Evolutionary conservation across 2,797 vertebrate species (phyloP).

Genomic region (Sebastes umbrosus): DNA sequence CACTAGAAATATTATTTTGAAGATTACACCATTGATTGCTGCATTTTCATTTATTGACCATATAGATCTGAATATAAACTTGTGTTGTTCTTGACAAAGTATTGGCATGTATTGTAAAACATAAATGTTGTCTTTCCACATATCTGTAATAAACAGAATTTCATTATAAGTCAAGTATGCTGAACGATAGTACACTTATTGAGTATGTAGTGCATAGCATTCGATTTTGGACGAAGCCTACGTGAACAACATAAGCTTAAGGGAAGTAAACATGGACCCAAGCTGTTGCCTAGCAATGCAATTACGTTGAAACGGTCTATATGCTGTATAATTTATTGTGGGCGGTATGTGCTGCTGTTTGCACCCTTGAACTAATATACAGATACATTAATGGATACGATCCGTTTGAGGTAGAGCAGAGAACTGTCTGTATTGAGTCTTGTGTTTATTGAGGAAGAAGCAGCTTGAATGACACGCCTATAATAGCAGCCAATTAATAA

Average conservation of each 20-base stretch:
- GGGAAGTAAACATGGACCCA: too few species aligned
- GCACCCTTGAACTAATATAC: neutral
- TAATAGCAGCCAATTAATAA: neutral
- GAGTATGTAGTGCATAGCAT: too few species aligned
- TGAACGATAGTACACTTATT: too few species aligned
- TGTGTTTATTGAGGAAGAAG: neutral
- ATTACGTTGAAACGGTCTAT: neutral
- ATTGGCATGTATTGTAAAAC: neutral
- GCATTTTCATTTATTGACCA: neutral
- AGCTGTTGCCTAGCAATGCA: too few species aligned
- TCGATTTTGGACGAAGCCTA: rapidly evolving
- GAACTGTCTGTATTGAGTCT: neutral
- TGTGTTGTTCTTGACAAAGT: neutral
- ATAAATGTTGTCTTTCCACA: neutral
- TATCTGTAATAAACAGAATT: neutral
- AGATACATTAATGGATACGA: neutral
- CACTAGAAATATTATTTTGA: neutral
- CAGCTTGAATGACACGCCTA: neutral
- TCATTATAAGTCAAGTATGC: neutral
- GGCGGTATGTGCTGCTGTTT: neutral
- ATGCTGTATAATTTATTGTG: neutral
- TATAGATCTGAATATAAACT: neutral
- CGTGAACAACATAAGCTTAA: too few species aligned
- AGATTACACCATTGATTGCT: neutral
- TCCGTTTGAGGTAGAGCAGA: neutral